Percentiles rank a stretch among this genome's conserved stretches.
Conservation (phyloP, 2,113 vertebrate genomes). For the Archilochus colubris region DNA sequence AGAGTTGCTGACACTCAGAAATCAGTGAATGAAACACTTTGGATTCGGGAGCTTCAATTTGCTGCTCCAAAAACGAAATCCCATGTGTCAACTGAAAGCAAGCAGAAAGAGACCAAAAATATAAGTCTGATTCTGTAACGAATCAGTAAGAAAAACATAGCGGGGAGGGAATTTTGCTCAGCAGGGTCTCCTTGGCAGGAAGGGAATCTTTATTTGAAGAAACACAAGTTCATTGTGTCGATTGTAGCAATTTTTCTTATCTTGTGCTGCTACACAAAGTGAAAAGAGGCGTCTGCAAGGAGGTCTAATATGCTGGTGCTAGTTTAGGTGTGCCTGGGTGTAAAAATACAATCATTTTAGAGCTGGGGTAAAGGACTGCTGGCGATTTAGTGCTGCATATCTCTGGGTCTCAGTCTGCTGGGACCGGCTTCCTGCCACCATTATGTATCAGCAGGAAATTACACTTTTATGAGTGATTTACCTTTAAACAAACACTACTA, state of each 20-base stretch:
- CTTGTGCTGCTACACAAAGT: background rate
- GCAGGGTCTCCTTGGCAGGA: background rate
- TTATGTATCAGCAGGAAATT: slow-evolving; percentile 89
- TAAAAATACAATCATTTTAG: slow-evolving; percentile 40
- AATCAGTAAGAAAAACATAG: background rate
- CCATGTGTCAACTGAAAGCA: background rate
- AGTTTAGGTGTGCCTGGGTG: slow-evolving; percentile 33
- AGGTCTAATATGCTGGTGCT: background rate
- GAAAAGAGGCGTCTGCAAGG: background rate
- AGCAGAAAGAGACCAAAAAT: slow-evolving; percentile 4
- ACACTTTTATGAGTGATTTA: slow-evolving; percentile 90
- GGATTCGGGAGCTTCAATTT: background rate
- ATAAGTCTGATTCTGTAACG: background rate
- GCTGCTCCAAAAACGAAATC: background rate
- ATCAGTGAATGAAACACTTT: background rate
- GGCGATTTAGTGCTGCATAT: slow-evolving; percentile 62
- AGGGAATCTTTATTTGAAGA: slow-evolving; percentile 11
- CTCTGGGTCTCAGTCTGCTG: slow-evolving; percentile 80
- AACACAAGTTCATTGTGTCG: background rate
- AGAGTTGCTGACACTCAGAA: background rate
- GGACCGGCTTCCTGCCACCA: slow-evolving; percentile 83
- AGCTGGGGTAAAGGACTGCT: slow-evolving; percentile 26
- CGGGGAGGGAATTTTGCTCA: slow-evolving; percentile 11
- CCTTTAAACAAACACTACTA: slow-evolving; percentile 91
- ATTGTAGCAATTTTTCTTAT: slow-evolving; percentile 24